Conservation (phyloP, 2,113 vertebrate species). For the Leptocoma aspasia region DNA sequence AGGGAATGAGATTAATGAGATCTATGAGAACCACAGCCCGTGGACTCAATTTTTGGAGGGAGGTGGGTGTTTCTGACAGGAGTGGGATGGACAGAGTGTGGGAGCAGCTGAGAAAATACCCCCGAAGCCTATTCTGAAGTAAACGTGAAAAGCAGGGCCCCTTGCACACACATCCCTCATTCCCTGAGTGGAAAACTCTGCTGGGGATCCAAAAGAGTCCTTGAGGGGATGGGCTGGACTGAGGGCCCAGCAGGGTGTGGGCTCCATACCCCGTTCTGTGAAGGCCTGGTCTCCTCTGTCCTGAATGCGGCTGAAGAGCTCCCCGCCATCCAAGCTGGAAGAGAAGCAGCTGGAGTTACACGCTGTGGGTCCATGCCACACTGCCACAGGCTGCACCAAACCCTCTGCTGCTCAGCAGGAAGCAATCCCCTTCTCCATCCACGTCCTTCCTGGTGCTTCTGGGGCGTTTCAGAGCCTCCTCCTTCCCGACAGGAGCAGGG, state of each 20-base stretch:
- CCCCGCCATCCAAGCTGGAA: constrained; percentile 93
- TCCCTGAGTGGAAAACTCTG: background rate
- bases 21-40: background rate
- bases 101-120: background rate
- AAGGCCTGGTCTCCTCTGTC: constrained; percentile 98
- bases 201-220: background rate
- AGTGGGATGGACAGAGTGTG: accelerated
- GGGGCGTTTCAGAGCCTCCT: background rate
- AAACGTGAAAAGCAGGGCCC: background rate
- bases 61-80: background rate
- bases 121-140: background rate
- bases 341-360: background rate
- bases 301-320: constrained; percentile 95
- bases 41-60: background rate
- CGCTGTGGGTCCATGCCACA: accelerated
- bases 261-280: constrained; percentile 87
- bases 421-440: background rate
- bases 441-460: background rate
- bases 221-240: accelerated
- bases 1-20: background rate
- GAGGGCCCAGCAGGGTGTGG: accelerated
- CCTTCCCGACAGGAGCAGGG: background rate
- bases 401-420: background rate
- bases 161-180: background rate
- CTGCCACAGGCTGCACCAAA: accelerated